A percentile compares a stretch with the other conserved stretches of the same genome.
phyloP scores from a whole-genome alignment of 2,113 vertebrate genomes.

The Corythornis madagascariensis region DNA sequence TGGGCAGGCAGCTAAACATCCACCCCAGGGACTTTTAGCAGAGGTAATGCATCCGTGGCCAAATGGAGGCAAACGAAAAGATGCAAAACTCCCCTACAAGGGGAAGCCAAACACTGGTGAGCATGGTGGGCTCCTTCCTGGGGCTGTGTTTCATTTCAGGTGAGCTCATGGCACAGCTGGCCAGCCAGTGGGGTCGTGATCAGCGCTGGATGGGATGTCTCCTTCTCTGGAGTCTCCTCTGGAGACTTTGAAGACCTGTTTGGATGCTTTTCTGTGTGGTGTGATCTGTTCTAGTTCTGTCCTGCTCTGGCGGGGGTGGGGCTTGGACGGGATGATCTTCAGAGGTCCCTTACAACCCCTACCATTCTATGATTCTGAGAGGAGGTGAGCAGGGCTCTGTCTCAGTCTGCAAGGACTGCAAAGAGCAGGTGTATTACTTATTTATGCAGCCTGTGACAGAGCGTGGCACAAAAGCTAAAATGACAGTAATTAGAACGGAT shows the following conservation, averaged over 20 bases:
- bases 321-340: no score
- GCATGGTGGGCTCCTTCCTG: accelerated
- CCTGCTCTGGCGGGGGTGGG: no score
- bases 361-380: neutral
- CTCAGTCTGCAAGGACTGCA: neutral
- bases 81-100: accelerated
- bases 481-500: constrained; percentile 55
- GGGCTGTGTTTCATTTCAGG: neutral
- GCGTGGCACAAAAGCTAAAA: neutral
- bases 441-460: neutral
- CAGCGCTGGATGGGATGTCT: no score
- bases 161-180: neutral
- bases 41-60: neutral
- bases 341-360: no score
- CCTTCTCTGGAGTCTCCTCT: no score
- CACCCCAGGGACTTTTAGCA: neutral
- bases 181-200: accelerated
- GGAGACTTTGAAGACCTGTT: no score
- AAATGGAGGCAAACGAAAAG: neutral
- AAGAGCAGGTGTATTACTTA: constrained; percentile 1
- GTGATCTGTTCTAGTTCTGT: no score
- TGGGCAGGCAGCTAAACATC: neutral
- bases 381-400: neutral
- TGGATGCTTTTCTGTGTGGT: no score
- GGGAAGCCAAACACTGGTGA: accelerated